phyloP scores from a whole-genome alignment of 2,797 vertebrate species.

The Aulostomus chinensis region DNA sequence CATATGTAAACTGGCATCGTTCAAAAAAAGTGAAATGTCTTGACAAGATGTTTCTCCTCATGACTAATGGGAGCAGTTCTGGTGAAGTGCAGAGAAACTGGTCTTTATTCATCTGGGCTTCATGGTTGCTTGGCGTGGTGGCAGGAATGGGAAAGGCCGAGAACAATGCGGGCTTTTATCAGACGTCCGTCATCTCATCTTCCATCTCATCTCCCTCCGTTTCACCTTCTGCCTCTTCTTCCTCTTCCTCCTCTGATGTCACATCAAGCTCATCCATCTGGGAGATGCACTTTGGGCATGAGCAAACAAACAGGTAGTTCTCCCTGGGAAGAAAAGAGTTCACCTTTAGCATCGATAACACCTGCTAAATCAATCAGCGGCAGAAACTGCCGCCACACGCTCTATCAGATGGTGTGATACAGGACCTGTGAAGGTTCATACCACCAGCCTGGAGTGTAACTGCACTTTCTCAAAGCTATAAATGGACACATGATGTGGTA shows the following conservation, averaged over 20 bases:
- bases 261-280: slow-evolving; percentile 90
- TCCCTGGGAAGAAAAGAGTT: slow-evolving; percentile 84
- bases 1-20: background rate
- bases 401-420: slow-evolving; percentile 5
- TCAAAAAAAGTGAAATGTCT: slow-evolving; percentile 10
- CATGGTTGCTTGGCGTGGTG: slow-evolving; percentile 15
- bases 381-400: too few relatives aligned
- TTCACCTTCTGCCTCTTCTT: slow-evolving; percentile 84
- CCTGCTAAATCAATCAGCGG: too few relatives aligned
- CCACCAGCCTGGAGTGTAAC: slow-evolving; percentile 8
- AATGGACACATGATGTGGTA: slow-evolving; percentile 11
- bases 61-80: slow-evolving; percentile 7
- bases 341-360: too few relatives aligned
- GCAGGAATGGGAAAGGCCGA: slow-evolving; percentile 28
- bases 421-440: background rate
- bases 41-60: slow-evolving; percentile 16
- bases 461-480: slow-evolving; percentile 19
- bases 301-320: slow-evolving; percentile 97
- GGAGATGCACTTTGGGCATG: slow-evolving; percentile 91
- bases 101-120: slow-evolving; percentile 42
- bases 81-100: slow-evolving; percentile 21
- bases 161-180: slow-evolving; percentile 68
- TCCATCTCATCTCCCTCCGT: slow-evolving; percentile 89
- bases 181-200: slow-evolving; percentile 99
- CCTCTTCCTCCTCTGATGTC: slow-evolving; percentile 95